A percentile compares a stretch with the other conserved stretches of the same genome.
These are phyloP conservation scores for Dromococcyx pavoninus DNA, from an alignment of 2,797 vertebrate species.

Conservation along the genomic window DNA sequence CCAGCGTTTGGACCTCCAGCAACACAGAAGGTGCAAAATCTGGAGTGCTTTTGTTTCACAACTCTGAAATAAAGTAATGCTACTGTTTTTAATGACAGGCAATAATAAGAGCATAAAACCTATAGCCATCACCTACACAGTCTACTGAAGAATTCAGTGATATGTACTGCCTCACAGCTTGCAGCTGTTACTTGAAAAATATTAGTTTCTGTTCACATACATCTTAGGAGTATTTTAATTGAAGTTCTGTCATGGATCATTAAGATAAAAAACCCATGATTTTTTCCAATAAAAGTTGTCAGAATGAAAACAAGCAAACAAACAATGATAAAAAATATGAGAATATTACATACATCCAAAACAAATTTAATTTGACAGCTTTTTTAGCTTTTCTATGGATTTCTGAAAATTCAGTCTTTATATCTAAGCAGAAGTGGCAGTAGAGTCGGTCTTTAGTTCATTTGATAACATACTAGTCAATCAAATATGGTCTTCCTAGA, in stretches of 20 bases:
- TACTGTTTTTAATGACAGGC: not conserved
- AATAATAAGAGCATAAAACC: not conserved
- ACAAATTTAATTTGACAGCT: not conserved
- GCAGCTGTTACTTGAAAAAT: not conserved
- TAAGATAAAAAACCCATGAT: not conserved
- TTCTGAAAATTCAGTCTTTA: not conserved
- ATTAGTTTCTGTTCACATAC: not conserved
- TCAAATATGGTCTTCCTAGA: not conserved
- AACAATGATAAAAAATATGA: fast-evolving
- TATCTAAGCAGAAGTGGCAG: not conserved
- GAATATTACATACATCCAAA: not conserved
- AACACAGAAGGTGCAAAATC: not conserved
- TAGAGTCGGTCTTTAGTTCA: not conserved
- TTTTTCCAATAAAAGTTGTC: not conserved
- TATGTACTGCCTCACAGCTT: not conserved
- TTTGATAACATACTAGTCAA: not conserved
- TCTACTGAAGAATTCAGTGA: not conserved
- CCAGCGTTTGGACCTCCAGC: not conserved
- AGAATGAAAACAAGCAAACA: not conserved
- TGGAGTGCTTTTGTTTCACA: not conserved
- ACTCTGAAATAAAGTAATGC: not conserved
- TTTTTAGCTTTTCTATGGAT: not conserved
- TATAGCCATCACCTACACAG: not conserved
- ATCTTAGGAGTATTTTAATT: not conserved
- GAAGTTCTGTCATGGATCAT: not conserved